Base-by-base conservation (phyloP, 2,113 vertebrate genomes). In the Perca fluviatilis region DNA sequence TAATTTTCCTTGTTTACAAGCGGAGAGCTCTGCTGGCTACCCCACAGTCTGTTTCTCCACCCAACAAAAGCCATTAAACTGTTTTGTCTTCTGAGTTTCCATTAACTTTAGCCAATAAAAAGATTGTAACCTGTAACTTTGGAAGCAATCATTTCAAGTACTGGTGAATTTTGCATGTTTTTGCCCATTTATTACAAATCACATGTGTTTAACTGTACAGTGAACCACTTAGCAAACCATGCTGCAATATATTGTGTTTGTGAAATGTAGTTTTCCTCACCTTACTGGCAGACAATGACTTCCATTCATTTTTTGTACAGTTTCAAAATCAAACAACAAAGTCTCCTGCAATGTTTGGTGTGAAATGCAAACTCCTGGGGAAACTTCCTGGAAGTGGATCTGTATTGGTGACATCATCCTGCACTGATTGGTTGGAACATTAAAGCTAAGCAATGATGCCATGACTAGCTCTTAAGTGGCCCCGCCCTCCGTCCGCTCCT, bases 1-100 rank as follows among this genome's bases (percentile, higher is more conserved):
- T 49, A 1, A n/a, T 74, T 63, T 50, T 40, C 15, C 36, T 61
- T 46, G 54, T 80, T 80, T 72, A 63, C 60, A 56, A 53, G 66
- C 58, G 27, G 0, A 47, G 72, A 11, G 1, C 68, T 12, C 19
- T 14, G 51, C 60, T 36, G 66, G 25, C 63, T 51, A 30, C 7
- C 63, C 15, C n/a, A 33, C 57, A 21, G 49, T 36, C 5, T 30
- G 50, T 15, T 58, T 16, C 40, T 58, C 27, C 25, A 1, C 1
- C 68, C 33, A 54, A 47, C 40, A 71, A 7, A 58, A 53, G 14
- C 19, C 14, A 51, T 43, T 43, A 30, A 43, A 43, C n/a, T 11
- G 30, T 19, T 51, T 14, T 36, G 27, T n/a, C 27, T 13, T n/a
- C 49, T n/a, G 9, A 25, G 30, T 36, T 25, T 13, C n/a, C 40